A percentile compares a stretch with the other conserved stretches of the same genome.
phyloP scores from a whole-genome alignment of 2,113 vertebrate species.

The Trichechus manatus region DNA sequence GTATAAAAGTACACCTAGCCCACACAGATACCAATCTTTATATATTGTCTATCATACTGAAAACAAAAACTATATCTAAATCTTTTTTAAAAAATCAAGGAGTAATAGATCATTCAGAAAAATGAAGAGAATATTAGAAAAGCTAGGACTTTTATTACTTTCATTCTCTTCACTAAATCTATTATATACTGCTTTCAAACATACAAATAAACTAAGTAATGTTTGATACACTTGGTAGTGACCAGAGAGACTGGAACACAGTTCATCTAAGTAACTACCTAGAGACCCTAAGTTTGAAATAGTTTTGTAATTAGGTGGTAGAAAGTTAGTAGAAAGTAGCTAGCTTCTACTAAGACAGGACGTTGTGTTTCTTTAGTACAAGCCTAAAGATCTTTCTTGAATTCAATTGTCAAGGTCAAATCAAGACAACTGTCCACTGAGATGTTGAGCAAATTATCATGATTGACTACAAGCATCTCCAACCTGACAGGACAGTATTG shows the following conservation, averaged over 20 bases:
- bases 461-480: constrained; percentile 64
- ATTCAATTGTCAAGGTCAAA: constrained; percentile 41
- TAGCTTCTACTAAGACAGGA: not conserved
- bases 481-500: not conserved
- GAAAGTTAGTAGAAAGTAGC: not conserved
- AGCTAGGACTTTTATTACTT: not conserved
- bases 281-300: not conserved
- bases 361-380: not conserved
- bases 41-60: not conserved
- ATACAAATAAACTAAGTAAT: not conserved
- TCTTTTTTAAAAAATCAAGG: not conserved
- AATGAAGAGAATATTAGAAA: not conserved
- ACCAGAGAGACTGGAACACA: not conserved
- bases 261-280: not conserved
- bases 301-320: constrained; percentile 14
- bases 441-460: not conserved
- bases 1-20: not conserved
- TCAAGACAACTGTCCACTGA: not conserved
- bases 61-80: not conserved
- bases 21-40: not conserved
- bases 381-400: not conserved
- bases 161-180: not conserved
- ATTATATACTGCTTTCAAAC: not conserved
- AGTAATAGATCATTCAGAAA: not conserved
- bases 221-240: not conserved